A percentile compares a stretch with the other conserved stretches of the same genome.
phyloP scores from a whole-genome alignment of 2,797 vertebrate genomes.

The Micropoecilia bifurca region DNA sequence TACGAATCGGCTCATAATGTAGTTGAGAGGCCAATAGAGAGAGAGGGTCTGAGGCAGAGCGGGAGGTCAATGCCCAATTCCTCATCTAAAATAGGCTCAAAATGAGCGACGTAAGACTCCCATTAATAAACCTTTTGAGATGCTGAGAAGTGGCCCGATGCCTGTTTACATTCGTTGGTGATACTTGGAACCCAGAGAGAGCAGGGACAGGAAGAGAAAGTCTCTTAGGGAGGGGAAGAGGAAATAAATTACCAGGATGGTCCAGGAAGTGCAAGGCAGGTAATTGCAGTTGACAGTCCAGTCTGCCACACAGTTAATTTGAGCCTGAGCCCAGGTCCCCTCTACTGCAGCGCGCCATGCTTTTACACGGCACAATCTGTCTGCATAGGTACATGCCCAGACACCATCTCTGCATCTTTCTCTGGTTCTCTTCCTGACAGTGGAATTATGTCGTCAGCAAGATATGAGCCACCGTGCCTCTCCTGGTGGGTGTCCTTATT shows the following conservation, averaged over 20 bases:
- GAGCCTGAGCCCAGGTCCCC: conserved; percentile 90
- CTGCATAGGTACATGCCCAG: conserved; percentile 69
- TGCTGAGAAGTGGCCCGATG: conserved; percentile 68
- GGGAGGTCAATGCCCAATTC: conserved; percentile 63
- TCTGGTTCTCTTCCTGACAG: conserved; percentile 52
- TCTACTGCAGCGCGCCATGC: conserved; percentile 86
- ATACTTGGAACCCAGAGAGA: conserved; percentile 68
- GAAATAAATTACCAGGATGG: conserved; percentile 77
- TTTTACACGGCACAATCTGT: conserved; percentile 84
- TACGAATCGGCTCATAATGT: conserved; percentile 74
- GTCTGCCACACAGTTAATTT: conserved; percentile 94
- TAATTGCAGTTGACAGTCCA: conserved; percentile 91
- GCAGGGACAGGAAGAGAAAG: conserved; percentile 50
- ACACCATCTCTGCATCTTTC: conserved; percentile 51
- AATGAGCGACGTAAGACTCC: conserved; percentile 73
- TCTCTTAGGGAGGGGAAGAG: conserved; percentile 64
- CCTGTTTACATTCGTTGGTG: conserved; percentile 75
- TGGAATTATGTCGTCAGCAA: conserved; percentile 91
- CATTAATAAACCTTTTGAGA: conserved; percentile 76
- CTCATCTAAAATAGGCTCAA: conserved; percentile 70
- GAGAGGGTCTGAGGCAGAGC: conserved; percentile 46
- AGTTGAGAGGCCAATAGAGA: conserved; percentile 62
- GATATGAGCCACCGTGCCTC: conserved; percentile 91
- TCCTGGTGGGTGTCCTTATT: conserved; percentile 84
- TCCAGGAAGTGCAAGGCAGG: conserved; percentile 87